Base-by-base conservation (phyloP, 2,888 invertebrate species). In the Eupeodes luniger region DNA sequence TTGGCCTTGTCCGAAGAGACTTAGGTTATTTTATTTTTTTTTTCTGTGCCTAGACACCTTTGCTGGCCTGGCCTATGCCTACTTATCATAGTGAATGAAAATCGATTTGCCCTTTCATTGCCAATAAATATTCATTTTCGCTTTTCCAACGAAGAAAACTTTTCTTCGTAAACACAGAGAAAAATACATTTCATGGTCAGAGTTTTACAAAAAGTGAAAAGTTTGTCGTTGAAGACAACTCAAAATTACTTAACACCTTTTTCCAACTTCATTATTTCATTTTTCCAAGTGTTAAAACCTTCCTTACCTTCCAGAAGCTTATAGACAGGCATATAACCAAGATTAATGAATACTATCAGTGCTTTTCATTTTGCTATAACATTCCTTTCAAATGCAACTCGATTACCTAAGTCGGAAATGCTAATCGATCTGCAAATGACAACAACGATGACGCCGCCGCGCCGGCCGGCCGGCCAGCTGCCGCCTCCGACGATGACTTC, bases 361-460 rank as follows among this genome's bases (percentile, higher is more conserved):
- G 70, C 59, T 75, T 86, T 82, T 81, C 59, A 81, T 78, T 81
- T 74, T 59, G 16, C 67, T 49, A 16, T 16, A 11, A 12, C 78
- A 66, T 66, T 55, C 16, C 44, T 16, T 14, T 36, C 16, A 34
- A 44, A 51, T 34, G 9, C 12, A 19, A 40, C 72, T 61, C 72
- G 70, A 78, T 82, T 79, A 70, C 69, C 74, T 70, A 86, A 86
- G 86, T 79, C 79, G 86, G 86, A 86, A 79, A 82, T 82, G 79
- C 79, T 79, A 86, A 82, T 79, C 79, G 86, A 47, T 64, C 16
- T 16, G 47, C 5, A 5, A 40, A 40, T 9, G 40, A 40, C 40
- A 40, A 40, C 40, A 40, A 40, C 40, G 40, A 40, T 40, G 40
- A 9, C 40, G 40, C 27, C 27, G 40, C 40, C 2, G 40, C 1